phyloP scores from a whole-genome alignment of 2,888 invertebrate genomes.

The Tenthredo notha region DNA sequence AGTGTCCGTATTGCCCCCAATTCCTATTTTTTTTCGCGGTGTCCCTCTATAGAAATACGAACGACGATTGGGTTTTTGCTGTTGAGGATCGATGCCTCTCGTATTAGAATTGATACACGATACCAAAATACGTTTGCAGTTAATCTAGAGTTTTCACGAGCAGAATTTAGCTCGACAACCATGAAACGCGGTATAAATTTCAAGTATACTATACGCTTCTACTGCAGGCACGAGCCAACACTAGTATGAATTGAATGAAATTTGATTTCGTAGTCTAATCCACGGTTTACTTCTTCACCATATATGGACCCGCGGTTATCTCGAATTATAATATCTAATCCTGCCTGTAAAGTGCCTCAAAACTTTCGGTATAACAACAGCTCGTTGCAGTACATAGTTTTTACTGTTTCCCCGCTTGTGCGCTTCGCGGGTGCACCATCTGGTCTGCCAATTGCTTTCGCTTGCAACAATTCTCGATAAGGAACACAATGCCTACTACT shows the following conservation, averaged over 20 bases:
- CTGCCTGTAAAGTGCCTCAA: conserved; percentile 4
- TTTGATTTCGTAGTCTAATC: not conserved
- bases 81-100: not conserved
- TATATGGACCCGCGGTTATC: not conserved
- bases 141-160: not conserved
- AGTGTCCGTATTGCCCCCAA: no score
- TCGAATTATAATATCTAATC: not conserved
- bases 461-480: conserved; percentile 52
- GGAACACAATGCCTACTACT: conserved; percentile 52
- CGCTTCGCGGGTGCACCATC: conserved; percentile 45
- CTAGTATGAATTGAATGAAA: not conserved
- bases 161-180: not conserved
- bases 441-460: conserved; percentile 52
- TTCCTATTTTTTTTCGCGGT: no score
- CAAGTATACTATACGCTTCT: not conserved
- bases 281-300: not conserved
- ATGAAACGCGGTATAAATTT: not conserved
- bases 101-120: not conserved
- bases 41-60: not conserved
- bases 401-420: conserved; percentile 4
- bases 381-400: not conserved
- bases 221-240: not conserved
- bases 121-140: not conserved
- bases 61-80: not conserved
- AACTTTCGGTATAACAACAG: not conserved